Base-by-base conservation (phyloP, 2,888 invertebrate genomes). In the Athrips mouffetella region DNA sequence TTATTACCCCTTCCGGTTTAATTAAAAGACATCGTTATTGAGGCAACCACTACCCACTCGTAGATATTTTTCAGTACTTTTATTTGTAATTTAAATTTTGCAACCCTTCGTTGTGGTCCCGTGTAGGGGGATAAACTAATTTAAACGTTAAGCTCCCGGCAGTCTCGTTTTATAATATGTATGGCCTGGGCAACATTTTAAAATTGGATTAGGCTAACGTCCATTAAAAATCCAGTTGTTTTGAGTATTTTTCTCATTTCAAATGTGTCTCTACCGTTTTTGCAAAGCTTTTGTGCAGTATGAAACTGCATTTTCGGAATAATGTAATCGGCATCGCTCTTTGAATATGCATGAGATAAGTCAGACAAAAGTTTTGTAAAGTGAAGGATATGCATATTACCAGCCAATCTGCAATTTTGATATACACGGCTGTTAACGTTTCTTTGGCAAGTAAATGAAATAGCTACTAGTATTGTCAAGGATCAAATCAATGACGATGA, bases 71-170 rank as follows among this genome's bases (percentile, higher is more conserved):
- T 88, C 85, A 82, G 82, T 85, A 75, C 78, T 89, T 89, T 86
- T 88, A 89, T 89, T 89, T 89, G 89, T 88, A 85, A 89, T 89
- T 89, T 89, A 89, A 89, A 89, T 89, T 87, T 85, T 63, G 74
- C 80, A 81, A 85, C 87, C 88, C 85, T 83, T 50, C 79, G 68
- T 70, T 72, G 76, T 66, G 79, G 82, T 82, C 73, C 66, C 71
- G 76, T 76, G 83, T 73, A 75, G 83, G 85, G 86, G 87, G 78
- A 81, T 84, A 86, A 86, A 88, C 88, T 87, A 87, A 88, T 87
- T 87, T 87, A 83, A 84, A 80, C 83, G 87, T 73, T 87, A 85
- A 88, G 87, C 87, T 80, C 74, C 73, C 74, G 75, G 76, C 78
- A 79, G 77, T 81, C 79, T 69, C 76, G 74, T 77, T 80, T 78